A percentile compares a stretch with the other conserved stretches of the same genome.
These are phyloP conservation scores for Halyomorpha halys DNA, from an alignment of 1,140 invertebrate genomes.

Conservation along the genomic window DNA sequence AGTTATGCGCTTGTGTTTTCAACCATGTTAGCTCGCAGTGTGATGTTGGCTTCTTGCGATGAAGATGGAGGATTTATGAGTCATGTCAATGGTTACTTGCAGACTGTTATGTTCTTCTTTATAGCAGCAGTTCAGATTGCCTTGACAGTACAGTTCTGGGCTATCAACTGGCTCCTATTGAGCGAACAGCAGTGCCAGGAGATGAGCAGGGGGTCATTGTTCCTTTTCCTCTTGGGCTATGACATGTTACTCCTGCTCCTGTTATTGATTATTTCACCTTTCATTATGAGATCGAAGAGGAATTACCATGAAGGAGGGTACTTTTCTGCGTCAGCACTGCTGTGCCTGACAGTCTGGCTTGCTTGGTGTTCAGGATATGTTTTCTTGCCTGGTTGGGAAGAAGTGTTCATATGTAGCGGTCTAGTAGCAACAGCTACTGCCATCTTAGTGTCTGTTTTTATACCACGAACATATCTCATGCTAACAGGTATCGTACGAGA, in stretches of 20 bases:
- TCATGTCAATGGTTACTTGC: slow-evolving; percentile 49
- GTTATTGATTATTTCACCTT: slow-evolving; percentile 41
- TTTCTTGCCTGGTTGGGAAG: slow-evolving; percentile 33
- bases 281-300: slow-evolving; percentile 42
- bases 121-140: slow-evolving; percentile 43
- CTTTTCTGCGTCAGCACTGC: slow-evolving; percentile 42
- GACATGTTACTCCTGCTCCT: slow-evolving; percentile 45
- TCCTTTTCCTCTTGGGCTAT: slow-evolving; percentile 37
- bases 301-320: slow-evolving; percentile 49
- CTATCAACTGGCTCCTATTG: slow-evolving; percentile 37
- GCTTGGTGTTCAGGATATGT: slow-evolving; percentile 44
- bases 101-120: slow-evolving; percentile 45
- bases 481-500: slow-evolving; percentile 36
- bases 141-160: slow-evolving; percentile 35
- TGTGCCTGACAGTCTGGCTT: slow-evolving; percentile 41
- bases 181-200: slow-evolving; percentile 29
- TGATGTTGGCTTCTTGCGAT: slow-evolving; percentile 47
- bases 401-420: slow-evolving; percentile 29
- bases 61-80: slow-evolving; percentile 44
- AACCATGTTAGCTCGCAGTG: slow-evolving; percentile 44
- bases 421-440: slow-evolving; percentile 38
- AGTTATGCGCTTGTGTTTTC: slow-evolving; percentile 45
- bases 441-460: slow-evolving; percentile 44
- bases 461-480: slow-evolving; percentile 49
- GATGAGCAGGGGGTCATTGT: slow-evolving; percentile 27